phyloP scores from a whole-genome alignment of 2,113 vertebrate genomes.

The Potamarius usumacintae region DNA sequence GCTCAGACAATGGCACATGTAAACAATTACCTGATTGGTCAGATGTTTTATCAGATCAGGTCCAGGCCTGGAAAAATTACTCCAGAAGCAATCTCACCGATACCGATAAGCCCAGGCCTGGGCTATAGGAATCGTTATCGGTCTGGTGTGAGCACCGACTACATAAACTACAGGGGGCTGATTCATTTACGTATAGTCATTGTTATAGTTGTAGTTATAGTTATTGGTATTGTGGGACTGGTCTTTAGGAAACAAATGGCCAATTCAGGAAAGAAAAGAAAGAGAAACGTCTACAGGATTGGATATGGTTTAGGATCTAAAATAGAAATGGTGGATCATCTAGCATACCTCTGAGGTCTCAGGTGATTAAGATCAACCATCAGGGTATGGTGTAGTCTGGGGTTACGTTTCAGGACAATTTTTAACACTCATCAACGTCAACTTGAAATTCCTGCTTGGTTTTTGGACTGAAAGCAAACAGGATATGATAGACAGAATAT shows the following conservation, averaged over 20 bases:
- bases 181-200: too few relatives aligned
- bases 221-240: neutral
- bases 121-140: too few relatives aligned
- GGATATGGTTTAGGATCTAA: neutral
- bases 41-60: too few relatives aligned
- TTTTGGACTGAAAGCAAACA: neutral
- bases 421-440: neutral
- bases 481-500: neutral
- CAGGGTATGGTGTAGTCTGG: neutral
- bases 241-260: neutral
- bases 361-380: neutral
- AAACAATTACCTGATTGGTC: too few relatives aligned
- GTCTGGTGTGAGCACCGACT: too few relatives aligned
- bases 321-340: neutral
- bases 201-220: too few relatives aligned
- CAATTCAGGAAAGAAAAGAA: neutral
- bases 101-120: too few relatives aligned
- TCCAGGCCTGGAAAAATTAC: too few relatives aligned
- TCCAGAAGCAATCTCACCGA: too few relatives aligned
- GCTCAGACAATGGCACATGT: too few relatives aligned
- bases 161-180: too few relatives aligned
- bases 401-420: neutral
- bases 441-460: neutral
- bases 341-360: neutral
- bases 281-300: neutral